Evolutionary conservation across 1,140 invertebrate genomes (phyloP), one percentile per base, ranked within the genome.

Genomic region (Aphaenogaster rudis): DNA sequence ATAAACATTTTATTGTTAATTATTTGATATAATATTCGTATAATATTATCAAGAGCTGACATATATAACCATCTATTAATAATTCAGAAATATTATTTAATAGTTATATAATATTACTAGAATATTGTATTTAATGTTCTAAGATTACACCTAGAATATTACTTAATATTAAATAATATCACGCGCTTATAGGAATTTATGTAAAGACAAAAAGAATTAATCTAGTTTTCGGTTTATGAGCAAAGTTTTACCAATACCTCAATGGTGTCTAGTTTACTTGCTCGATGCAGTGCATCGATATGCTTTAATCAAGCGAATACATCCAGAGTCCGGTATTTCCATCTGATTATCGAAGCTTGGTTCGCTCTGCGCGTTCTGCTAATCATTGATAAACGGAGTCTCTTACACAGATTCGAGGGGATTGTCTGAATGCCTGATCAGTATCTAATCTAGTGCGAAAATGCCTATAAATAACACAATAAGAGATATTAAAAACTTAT

Each of bases 301-400:
- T 50, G 77, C 45, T 79, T 64, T 36, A 79, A 79, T 79, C 77
- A 50, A 66, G 59, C 28, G 28, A 64, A 50, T 79, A 79, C 59
- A 78, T 78, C 36, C 59, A 36, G 59, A n/a, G 42, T 11, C 2
- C 28, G 42, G 61, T 64, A 79, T 64, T 79, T 79, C 77, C 59
- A 33, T 36, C 45, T 50, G 76, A 79, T 79, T 64, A 79, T 79
- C 45, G 45, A 64, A 64, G 76, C 57, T 21, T 9, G 8, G 17
- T 33, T 78, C 76, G 33, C 77, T 50, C 17, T 11, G 6, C 33
- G 17, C 42, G 39, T 63, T 79, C 77, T 79, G 45, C 59, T 59
- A 79, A 79, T 64, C 76, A 64, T 11, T 50, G 42, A 3, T 50
- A 42, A 79, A 48, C 42, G n/a, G 17, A 45, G 28, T 64, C 42